These are phyloP conservation scores for Philaethria dido DNA, from an alignment of 2,888 invertebrate species.

Conservation along the genomic window DNA sequence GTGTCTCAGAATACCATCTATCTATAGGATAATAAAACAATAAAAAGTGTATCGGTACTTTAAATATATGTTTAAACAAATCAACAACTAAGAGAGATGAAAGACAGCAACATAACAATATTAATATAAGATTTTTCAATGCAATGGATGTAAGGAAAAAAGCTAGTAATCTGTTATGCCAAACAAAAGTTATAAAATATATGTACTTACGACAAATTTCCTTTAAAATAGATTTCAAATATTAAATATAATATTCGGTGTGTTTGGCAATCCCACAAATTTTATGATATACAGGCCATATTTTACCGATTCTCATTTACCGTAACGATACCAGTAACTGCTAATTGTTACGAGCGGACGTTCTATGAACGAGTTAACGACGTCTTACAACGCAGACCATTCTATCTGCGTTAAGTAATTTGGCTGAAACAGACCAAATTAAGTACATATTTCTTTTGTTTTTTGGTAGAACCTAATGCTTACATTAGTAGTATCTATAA, in stretches of 20 bases:
- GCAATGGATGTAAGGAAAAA: too few relatives aligned
- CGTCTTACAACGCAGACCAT: conserved; percentile 24
- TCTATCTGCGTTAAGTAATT: conserved; percentile 25
- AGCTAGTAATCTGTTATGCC: too few relatives aligned
- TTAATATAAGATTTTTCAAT: too few relatives aligned
- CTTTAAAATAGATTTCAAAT: background rate
- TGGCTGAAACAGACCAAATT: conserved; percentile 16
- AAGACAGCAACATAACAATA: too few relatives aligned
- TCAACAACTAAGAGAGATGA: too few relatives aligned
- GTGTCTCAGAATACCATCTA: too few relatives aligned
- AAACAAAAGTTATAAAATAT: too few relatives aligned
- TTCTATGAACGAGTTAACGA: conserved; percentile 24
- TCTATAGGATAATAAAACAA: too few relatives aligned
- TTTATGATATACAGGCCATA: conserved; percentile 7
- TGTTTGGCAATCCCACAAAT: background rate
- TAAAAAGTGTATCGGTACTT: too few relatives aligned
- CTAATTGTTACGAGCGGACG: conserved; percentile 30
- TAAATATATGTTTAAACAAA: too few relatives aligned
- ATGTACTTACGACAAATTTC: too few relatives aligned
- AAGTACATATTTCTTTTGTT: background rate
- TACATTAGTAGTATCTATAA: background rate
- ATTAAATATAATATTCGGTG: background rate
- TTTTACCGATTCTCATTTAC: conserved; percentile 20
- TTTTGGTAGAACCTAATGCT: background rate
- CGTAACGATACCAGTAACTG: conserved; percentile 20